Conservation (phyloP, 2,797 vertebrate species). For the Babyrousa celebensis region DNA sequence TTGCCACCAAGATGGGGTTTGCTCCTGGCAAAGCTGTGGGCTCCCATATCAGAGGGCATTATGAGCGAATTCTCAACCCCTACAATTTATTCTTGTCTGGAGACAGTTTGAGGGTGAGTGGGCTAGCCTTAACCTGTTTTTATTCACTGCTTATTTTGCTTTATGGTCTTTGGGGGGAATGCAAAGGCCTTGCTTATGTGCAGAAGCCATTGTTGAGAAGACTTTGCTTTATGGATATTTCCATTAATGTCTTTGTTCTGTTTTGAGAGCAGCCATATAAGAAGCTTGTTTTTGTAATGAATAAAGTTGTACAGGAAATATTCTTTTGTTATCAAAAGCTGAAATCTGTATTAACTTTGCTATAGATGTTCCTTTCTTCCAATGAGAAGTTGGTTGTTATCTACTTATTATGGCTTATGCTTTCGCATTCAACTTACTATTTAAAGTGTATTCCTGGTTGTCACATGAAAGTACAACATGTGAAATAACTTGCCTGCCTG, state of each 20-base stretch:
- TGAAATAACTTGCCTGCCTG: not conserved
- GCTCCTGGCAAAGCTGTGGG: constrained; percentile 98
- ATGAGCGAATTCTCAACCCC: constrained; percentile 97
- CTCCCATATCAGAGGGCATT: constrained; percentile 97
- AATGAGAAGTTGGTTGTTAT: not conserved
- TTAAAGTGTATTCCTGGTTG: not conserved
- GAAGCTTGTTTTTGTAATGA: constrained; percentile 35
- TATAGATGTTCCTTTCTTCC: not conserved
- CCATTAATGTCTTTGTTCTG: not conserved
- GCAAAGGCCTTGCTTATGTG: not conserved
- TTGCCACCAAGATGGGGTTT: constrained; percentile 98
- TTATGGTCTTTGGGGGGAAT: not conserved
- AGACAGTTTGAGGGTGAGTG: constrained; percentile 95
- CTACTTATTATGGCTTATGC: not conserved
- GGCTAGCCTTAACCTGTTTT: not conserved
- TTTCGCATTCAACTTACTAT: not conserved
- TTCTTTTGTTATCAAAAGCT: not conserved
- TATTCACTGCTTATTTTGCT: not conserved
- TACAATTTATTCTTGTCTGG: constrained; percentile 98
- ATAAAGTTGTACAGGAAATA: not conserved
- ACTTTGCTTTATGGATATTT: constrained; percentile 2
- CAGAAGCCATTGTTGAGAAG: not conserved
- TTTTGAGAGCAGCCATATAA: not conserved
- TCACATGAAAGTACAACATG: not conserved
- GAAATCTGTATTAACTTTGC: not conserved